Base-by-base conservation (phyloP, 2,797 vertebrate species). In the Dendrocincla tyrannina region DNA sequence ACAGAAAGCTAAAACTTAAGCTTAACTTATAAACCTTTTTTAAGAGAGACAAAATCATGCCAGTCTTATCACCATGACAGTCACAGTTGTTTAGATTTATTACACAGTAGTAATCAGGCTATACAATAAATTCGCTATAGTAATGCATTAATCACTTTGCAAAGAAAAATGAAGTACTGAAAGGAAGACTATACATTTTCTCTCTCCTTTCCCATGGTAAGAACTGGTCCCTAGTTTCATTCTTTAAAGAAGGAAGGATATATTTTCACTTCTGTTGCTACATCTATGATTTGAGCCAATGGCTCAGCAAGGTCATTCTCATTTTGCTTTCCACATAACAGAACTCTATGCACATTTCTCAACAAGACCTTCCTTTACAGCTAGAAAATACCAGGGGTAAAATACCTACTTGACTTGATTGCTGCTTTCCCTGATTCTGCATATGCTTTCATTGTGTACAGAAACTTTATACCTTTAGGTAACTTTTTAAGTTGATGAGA, bases 51-150 rank as follows among this genome's bases (percentile, higher is more conserved):
- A 93, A 92, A 95, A 96, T 89, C 97, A 97, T 94, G 62, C 83
- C 96, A 92, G 94, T 95, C 96, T 96, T 97, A 96, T 96, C 82
- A 88, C 97, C 88, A 49, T 92, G 97, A 97, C 97, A 98, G 96
- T 96, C 97, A 97, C 97, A 67, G 59, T 97, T 96, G 95, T 97
- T 97, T 97, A 97, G 97, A 98, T 98, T 98, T 98, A 98, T 98
- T 98, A 97, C 90, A 96, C 97, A 97, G 93, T 96, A 97, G 92
- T 97, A 98, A 98, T 98, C 97, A 97, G 96, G 94, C 95, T 97
- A 96, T 97, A 98, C 97, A 97, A 98, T 98, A 98, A 98, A 98
- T 98, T 97, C 30, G 4, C 96, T 96, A 89, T 95, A 98, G 97
- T 97, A 98, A 98, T 97, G 96, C 97, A 97, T 98, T 98, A 98